Conservation (phyloP, 2,113 vertebrate species). For the Rhea pennata region DNA sequence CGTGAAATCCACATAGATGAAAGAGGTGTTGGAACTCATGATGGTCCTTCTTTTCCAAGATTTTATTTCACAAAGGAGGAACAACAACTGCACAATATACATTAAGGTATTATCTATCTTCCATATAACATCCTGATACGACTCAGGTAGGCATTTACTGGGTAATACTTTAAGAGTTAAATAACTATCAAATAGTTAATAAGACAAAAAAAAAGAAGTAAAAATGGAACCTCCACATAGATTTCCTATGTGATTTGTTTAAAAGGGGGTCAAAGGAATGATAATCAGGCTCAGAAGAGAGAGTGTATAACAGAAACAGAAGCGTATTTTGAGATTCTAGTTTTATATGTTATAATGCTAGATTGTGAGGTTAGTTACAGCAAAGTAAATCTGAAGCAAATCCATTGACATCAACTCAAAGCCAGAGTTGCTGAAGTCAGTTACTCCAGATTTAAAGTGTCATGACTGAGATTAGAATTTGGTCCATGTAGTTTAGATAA, state of each 20-base stretch:
- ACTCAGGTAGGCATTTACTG: background rate
- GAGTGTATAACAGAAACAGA: background rate
- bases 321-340: background rate
- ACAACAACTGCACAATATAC: background rate
- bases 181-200: background rate
- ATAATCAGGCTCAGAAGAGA: background rate
- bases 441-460: background rate
- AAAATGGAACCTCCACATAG: background rate
- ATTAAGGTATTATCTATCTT: background rate
- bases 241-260: background rate
- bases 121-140: background rate
- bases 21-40: background rate
- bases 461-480: slow-evolving; percentile 4
- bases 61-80: background rate
- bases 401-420: slow-evolving; percentile 14
- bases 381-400: slow-evolving; percentile 1
- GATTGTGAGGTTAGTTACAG: background rate
- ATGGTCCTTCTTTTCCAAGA: background rate
- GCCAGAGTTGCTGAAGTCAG: background rate
- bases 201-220: background rate
- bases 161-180: background rate
- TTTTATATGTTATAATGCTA: background rate
- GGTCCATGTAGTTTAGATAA: background rate
- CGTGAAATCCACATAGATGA: background rate
- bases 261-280: background rate